These are phyloP conservation scores for Tanypteryx hageni DNA, from an alignment of 2,888 invertebrate genomes.

Conservation along the genomic window DNA sequence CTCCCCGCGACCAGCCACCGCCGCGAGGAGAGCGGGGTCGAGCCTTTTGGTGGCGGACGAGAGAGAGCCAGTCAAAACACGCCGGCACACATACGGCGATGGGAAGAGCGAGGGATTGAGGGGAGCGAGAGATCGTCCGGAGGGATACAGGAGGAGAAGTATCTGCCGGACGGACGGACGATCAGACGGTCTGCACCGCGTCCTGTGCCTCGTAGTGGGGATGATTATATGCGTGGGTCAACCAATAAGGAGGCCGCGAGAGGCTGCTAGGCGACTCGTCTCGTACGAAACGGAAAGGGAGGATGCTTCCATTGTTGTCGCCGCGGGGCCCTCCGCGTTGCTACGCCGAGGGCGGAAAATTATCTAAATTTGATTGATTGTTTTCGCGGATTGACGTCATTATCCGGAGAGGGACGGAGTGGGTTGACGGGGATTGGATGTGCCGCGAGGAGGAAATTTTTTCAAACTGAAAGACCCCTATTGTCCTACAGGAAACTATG, in stretches of 20 bases:
- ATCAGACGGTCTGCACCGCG: too few species aligned
- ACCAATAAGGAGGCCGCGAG: not conserved
- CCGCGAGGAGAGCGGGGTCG: not conserved
- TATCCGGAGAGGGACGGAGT: not conserved
- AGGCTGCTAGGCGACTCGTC: too few species aligned
- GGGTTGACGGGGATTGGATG: too few species aligned
- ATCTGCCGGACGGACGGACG: too few species aligned
- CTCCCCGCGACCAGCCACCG: not conserved
- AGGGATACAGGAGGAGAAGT: not conserved
- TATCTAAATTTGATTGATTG: constrained; percentile 41
- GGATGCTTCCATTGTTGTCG: constrained; percentile 18
- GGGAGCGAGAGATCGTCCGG: too few species aligned
- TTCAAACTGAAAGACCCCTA: too few species aligned
- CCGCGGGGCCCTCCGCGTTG: not conserved
- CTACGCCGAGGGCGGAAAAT: not conserved
- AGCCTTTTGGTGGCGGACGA: not conserved
- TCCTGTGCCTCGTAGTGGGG: not conserved
- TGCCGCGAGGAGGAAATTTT: too few species aligned
- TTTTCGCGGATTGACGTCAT: constrained; percentile 22
- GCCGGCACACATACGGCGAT: not conserved
- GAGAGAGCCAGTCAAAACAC: not conserved
- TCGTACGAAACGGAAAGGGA: not conserved
- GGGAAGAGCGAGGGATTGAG: not conserved
- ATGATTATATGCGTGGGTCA: not conserved
- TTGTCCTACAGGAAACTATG: too few species aligned